Conservation (phyloP, 2,888 invertebrate genomes). For the Clistopyga incitator region DNA sequence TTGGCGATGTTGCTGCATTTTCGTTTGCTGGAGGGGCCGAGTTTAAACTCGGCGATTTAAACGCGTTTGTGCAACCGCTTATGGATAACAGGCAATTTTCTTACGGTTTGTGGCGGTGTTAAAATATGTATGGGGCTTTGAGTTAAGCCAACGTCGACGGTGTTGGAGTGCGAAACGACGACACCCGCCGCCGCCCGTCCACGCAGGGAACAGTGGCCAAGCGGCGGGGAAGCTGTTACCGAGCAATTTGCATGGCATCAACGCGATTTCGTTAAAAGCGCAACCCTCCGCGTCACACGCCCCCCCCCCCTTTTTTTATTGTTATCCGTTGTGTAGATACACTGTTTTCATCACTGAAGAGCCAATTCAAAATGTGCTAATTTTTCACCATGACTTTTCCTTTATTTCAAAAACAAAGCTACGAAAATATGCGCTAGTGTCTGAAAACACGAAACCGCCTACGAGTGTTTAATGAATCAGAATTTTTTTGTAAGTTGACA, state of each 20-base stretch:
- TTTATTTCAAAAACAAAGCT: not conserved
- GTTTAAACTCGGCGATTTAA: slow-evolving; percentile 72
- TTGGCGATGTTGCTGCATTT: slow-evolving; percentile 64
- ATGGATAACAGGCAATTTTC: slow-evolving; percentile 83
- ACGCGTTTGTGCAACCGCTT: slow-evolving; percentile 81
- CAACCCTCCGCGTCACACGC: slow-evolving; percentile 71
- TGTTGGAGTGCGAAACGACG: slow-evolving; percentile 66
- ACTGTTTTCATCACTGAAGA: slow-evolving; percentile 9
- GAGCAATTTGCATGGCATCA: slow-evolving; percentile 83
- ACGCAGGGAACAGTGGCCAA: slow-evolving; percentile 60
- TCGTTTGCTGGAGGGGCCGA: slow-evolving; percentile 48
- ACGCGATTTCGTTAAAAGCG: slow-evolving; percentile 81
- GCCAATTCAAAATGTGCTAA: slow-evolving; percentile 29
- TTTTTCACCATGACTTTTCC: not conserved
- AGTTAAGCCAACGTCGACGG: slow-evolving; percentile 80
- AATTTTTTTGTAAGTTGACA: not conserved
- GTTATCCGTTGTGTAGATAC: slow-evolving; percentile 56
- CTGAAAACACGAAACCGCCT: not conserved
- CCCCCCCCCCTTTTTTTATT: slow-evolving; percentile 50
- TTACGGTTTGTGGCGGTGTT: slow-evolving; percentile 82
- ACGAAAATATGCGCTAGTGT: not conserved
- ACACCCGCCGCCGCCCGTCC: slow-evolving; percentile 51
- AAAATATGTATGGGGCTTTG: slow-evolving; percentile 83
- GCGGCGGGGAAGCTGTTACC: slow-evolving; percentile 83
- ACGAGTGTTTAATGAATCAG: no score